Percentiles rank a stretch among this genome's conserved stretches.
These are phyloP conservation scores for Protonemura montana DNA, from an alignment of 2,888 invertebrate genomes.

Conservation along the genomic window DNA sequence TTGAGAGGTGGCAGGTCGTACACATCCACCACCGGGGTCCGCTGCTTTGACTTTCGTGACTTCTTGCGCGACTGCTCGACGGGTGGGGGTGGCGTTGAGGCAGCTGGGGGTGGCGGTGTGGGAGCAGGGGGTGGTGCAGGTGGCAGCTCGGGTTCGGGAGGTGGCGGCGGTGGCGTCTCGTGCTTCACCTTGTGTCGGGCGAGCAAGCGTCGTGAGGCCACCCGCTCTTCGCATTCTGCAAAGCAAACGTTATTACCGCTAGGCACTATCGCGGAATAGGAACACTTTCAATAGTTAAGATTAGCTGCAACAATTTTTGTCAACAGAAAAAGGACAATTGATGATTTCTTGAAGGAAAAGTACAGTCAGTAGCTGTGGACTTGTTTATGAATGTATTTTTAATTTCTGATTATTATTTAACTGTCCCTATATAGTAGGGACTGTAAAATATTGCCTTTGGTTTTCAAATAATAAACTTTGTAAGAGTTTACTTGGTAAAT, in stretches of 20 bases:
- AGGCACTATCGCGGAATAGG: no score
- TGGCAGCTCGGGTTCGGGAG: not conserved
- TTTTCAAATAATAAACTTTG: no score
- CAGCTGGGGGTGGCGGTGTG: not conserved
- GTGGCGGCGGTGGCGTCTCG: constrained; percentile 52
- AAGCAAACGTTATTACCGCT: not conserved
- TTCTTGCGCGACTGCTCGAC: not conserved
- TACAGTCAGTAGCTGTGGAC: no score
- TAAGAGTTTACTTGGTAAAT: no score
- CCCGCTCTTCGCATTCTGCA: constrained; percentile 76
- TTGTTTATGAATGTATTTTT: no score
- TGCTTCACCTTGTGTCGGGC: constrained; percentile 75
- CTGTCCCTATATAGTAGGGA: no score
- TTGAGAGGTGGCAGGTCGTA: constrained; percentile 81
- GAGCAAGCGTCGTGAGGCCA: constrained; percentile 81
- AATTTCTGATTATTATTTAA: no score
- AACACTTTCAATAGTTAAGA: no score
- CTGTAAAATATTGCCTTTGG: no score
- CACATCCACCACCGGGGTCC: constrained; percentile 62
- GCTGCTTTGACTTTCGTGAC: constrained; percentile 17
- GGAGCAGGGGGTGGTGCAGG: constrained; percentile 60
- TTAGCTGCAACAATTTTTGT: no score
- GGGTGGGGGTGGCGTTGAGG: not conserved
- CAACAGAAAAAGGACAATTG: no score
- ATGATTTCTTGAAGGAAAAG: no score